These are phyloP conservation scores for Hemiscyllium ocellatum DNA, from an alignment of 2,113 vertebrate species.

Conservation along the genomic window DNA sequence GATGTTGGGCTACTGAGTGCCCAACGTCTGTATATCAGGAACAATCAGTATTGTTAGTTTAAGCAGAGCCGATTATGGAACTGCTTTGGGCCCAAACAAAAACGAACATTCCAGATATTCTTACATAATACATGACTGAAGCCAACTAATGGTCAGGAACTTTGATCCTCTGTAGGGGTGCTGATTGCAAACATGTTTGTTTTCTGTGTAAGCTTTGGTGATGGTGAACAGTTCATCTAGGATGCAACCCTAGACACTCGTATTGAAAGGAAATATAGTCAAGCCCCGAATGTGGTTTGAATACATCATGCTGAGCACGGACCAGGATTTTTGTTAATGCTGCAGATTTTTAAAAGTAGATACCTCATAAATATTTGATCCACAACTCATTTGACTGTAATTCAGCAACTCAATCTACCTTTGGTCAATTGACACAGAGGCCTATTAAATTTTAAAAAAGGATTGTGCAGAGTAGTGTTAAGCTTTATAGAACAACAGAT, in stretches of 20 bases:
- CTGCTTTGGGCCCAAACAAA: not conserved
- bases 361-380: not conserved
- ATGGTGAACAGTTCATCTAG: not conserved
- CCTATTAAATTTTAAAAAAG: not conserved
- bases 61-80: not conserved
- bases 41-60: slow-evolving; percentile 7
- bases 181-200: not conserved
- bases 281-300: not conserved
- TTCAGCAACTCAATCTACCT: not conserved
- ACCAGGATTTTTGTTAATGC: not conserved
- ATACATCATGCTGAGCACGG: not conserved
- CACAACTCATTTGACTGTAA: not conserved
- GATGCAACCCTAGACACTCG: not conserved
- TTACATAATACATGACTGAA: not conserved
- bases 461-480: not conserved
- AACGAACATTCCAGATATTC: not conserved
- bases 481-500: not conserved
- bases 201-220: not conserved
- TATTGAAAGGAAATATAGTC: not conserved
- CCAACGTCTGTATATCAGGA: not conserved
- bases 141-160: not conserved
- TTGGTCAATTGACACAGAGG: not conserved
- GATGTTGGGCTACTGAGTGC: not conserved
- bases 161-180: not conserved
- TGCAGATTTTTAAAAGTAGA: not conserved